A percentile compares a stretch with the other conserved stretches of the same genome.
These are phyloP conservation scores for Portevinia maculata DNA, from an alignment of 2,888 invertebrate genomes.

Conservation along the genomic window DNA sequence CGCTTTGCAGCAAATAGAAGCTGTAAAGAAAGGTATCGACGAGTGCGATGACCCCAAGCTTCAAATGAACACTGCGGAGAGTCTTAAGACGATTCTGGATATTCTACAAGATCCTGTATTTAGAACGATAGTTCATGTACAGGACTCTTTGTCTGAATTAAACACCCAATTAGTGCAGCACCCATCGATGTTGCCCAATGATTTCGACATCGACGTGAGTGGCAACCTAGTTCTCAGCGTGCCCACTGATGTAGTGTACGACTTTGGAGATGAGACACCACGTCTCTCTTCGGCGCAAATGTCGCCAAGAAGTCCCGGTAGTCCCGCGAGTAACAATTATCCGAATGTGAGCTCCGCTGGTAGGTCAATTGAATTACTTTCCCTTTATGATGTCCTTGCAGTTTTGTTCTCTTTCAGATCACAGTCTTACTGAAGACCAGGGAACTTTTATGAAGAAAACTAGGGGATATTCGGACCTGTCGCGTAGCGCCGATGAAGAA, in stretches of 20 bases:
- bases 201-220: slow-evolving; percentile 95
- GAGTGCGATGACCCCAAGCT: slow-evolving; percentile 92
- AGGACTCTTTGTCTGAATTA: slow-evolving; percentile 94
- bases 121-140: slow-evolving; percentile 93
- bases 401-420: slow-evolving; percentile 48
- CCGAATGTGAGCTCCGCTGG: slow-evolving; percentile 71
- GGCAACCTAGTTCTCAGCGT: slow-evolving; percentile 88
- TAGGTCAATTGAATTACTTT: slow-evolving; percentile 30
- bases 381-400: neutral
- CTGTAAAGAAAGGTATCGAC: slow-evolving; percentile 93
- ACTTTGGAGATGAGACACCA: slow-evolving; percentile 87
- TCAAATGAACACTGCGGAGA: slow-evolving; percentile 88
- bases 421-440: slow-evolving; percentile 74
- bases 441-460: slow-evolving; percentile 86
- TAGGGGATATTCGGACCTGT: slow-evolving; percentile 83
- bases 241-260: slow-evolving; percentile 84
- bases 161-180: slow-evolving; percentile 94
- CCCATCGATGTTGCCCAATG: slow-evolving; percentile 95
- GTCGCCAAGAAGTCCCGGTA: slow-evolving; percentile 88
- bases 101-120: slow-evolving; percentile 95
- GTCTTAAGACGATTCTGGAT: slow-evolving; percentile 91
- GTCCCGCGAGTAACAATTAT: slow-evolving; percentile 78
- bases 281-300: slow-evolving; percentile 90
- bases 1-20: slow-evolving; percentile 94
- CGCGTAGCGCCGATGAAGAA: slow-evolving; percentile 82